Conservation (phyloP, 2,113 vertebrate species). For the Amphilophus citrinellus region DNA sequence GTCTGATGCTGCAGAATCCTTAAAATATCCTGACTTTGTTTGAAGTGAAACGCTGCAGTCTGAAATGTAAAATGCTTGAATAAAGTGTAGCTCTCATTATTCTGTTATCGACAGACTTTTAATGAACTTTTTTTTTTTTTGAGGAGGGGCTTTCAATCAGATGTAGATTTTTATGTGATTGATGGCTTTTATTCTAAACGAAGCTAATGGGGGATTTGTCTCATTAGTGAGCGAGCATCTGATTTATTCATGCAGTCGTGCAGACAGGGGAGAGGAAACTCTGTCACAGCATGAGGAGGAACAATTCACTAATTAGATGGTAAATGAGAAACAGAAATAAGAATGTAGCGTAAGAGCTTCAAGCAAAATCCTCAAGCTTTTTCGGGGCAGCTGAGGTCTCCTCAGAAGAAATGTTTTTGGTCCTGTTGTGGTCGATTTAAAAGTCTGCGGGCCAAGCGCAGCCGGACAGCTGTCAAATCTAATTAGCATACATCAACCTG, state of each 20-base stretch:
- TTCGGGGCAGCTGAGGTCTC: neutral
- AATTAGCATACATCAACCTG: constrained; percentile 10
- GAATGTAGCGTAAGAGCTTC: constrained; percentile 10
- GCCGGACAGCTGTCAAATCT: constrained; percentile 55
- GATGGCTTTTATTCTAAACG: neutral
- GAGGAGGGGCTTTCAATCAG: neutral
- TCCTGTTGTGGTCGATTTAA: constrained; percentile 26
- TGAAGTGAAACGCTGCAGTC: neutral
- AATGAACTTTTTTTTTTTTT: constrained; percentile 13
- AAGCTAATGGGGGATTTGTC: constrained; percentile 5
- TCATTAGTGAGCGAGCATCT: constrained; percentile 5
- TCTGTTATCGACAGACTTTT: constrained; percentile 3
- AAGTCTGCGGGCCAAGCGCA: constrained; percentile 15
- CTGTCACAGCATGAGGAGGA: constrained; percentile 4
- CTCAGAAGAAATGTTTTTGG: constrained; percentile 37
- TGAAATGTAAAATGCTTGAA: neutral
- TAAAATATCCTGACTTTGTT: neutral
- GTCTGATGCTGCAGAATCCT: neutral
- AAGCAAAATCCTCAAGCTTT: neutral
- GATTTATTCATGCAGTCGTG: neutral
- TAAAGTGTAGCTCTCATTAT: neutral
- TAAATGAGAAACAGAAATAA: constrained; percentile 19
- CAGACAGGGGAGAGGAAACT: neutral
- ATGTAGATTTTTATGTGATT: constrained; percentile 13
- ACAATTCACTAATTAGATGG: constrained; percentile 17